A percentile compares a stretch with the other conserved stretches of the same genome.
These are phyloP conservation scores for Danaus chrysippus DNA, from an alignment of 2,888 invertebrate genomes.

Conservation along the genomic window DNA sequence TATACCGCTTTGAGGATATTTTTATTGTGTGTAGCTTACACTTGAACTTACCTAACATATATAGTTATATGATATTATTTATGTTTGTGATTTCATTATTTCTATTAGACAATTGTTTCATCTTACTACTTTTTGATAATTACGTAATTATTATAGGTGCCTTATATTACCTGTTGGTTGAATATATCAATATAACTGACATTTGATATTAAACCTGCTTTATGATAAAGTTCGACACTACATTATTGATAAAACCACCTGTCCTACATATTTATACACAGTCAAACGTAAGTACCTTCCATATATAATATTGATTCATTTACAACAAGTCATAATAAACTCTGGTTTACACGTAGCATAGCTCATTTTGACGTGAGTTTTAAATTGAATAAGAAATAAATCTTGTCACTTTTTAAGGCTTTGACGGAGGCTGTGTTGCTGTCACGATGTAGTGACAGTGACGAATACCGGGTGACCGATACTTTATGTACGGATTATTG, in stretches of 20 bases:
- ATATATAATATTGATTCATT: slow-evolving; percentile 6
- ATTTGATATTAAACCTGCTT: too few species aligned
- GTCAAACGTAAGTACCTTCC: background rate
- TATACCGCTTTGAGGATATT: background rate
- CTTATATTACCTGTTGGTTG: too few species aligned
- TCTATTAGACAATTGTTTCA: background rate
- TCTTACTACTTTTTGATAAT: too few species aligned
- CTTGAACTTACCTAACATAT: background rate
- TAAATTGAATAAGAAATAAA: slow-evolving; percentile 69
- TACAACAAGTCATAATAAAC: slow-evolving; percentile 22
- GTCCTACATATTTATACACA: background rate
- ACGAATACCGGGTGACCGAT: slow-evolving; percentile 18
- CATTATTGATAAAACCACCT: background rate
- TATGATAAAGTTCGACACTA: too few species aligned
- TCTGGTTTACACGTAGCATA: slow-evolving; percentile 28
- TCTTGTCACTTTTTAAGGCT: slow-evolving; percentile 61
- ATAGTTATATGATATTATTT: background rate
- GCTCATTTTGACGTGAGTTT: slow-evolving; percentile 45
- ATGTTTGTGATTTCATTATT: background rate
- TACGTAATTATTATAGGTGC: too few species aligned
- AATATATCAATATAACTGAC: too few species aligned
- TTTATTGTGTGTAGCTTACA: background rate
- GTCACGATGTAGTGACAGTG: slow-evolving; percentile 29
- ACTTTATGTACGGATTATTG: slow-evolving; percentile 17
- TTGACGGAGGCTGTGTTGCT: slow-evolving; percentile 43